These are phyloP conservation scores for Erpobdella octoculata DNA, from an alignment of 2,888 invertebrate genomes.

Conservation along the genomic window DNA sequence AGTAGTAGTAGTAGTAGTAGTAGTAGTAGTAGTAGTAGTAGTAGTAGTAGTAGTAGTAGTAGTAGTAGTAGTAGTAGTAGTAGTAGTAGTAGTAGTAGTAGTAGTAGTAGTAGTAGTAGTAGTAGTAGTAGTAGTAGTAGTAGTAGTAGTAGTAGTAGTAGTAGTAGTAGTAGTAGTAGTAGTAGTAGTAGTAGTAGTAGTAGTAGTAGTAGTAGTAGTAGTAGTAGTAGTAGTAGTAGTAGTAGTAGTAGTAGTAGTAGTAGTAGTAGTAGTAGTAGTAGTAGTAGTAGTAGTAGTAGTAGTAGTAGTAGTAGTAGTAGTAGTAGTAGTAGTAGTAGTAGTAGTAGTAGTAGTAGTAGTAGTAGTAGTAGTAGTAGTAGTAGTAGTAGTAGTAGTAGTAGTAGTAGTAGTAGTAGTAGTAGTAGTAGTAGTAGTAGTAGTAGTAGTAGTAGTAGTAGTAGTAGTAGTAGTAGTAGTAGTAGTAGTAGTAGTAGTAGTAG, in stretches of 20 bases:
- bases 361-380: slow-evolving; percentile 29
- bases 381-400: slow-evolving; percentile 29
- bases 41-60: slow-evolving; percentile 30
- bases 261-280: slow-evolving; percentile 30
- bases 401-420: slow-evolving; percentile 30
- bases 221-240: slow-evolving; percentile 30
- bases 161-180: slow-evolving; percentile 32
- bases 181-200: slow-evolving; percentile 32
- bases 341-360: slow-evolving; percentile 29
- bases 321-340: slow-evolving; percentile 28
- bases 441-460: slow-evolving; percentile 29
- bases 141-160: slow-evolving; percentile 32
- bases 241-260: slow-evolving; percentile 28
- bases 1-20: slow-evolving; percentile 31
- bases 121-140: slow-evolving; percentile 32
- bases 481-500: slow-evolving; percentile 29
- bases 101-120: slow-evolving; percentile 21
- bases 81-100: slow-evolving; percentile 32
- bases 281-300: slow-evolving; percentile 30
- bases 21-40: slow-evolving; percentile 31
- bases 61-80: slow-evolving; percentile 31
- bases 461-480: slow-evolving; percentile 29
- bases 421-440: slow-evolving; percentile 30
- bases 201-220: slow-evolving; percentile 30
- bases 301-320: slow-evolving; percentile 29